Base-by-base conservation (phyloP, 2,888 invertebrate genomes). In the Phaedon cochleariae region DNA sequence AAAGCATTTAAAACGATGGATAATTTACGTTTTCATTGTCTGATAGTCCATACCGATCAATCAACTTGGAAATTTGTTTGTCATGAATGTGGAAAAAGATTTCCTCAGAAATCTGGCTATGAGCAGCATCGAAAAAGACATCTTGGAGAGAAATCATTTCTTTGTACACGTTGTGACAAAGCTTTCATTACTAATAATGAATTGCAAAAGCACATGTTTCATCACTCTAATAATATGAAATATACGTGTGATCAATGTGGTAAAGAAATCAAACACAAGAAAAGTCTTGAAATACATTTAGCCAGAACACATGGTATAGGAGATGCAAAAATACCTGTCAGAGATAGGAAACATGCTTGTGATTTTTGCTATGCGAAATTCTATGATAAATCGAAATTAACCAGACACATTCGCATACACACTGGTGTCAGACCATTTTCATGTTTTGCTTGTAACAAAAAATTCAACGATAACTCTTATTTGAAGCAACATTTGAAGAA, bases 241-340 rank as follows among this genome's bases (percentile, higher is more conserved):
- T 75, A 73, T 52, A 74, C 73, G 59, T 88, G 87, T 73, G 78
- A 83, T 12, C 84, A 86, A 69, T 88, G 87, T 72, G 81, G 81
- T 41, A 83, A 83, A 62, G 86, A 85, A 73, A 87, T 87, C 74
- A 84, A 83, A 69, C 85, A 86, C 0, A 76, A 85, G 69, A 62
- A 74, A 9, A 70, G 61, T 54, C 46, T 59, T 12, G 81, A 85
- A 9, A 84, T 85, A 70, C 87, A 88, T 72, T 85, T 87, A 73
- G 86, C 82, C 49, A 83, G 84, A 62, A 64, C 86, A 84, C 76
- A 84, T 84, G 64, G 65, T 80, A 22, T 84, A 80, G 73, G 79
- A 81, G 49, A 85, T 84, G 73, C 73, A n/a, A 78, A 76, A 55
- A 59, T 74, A 15, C 74, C 76, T 15, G 62, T 74, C 1, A 67